Evolutionary conservation across 2,888 invertebrate species (phyloP).

Genomic region (Tribolium freemani): DNA sequence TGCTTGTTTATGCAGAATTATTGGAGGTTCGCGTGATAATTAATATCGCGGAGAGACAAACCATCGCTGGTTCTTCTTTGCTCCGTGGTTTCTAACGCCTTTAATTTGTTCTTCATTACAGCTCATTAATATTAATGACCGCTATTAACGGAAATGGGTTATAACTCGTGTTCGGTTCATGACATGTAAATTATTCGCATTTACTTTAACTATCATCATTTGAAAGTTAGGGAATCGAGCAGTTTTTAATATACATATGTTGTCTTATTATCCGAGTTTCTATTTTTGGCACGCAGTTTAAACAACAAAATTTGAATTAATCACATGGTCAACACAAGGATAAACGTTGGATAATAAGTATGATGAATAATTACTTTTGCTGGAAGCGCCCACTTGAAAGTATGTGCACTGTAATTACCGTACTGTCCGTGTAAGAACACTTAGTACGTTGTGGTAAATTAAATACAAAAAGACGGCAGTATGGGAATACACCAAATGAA

Average conservation of each 20-base stretch:
- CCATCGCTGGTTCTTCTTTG: slow-evolving; percentile 8
- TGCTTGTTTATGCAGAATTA: slow-evolving; percentile 12
- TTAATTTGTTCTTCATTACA: slow-evolving; percentile 45
- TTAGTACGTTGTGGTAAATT: not conserved
- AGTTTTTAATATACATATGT: slow-evolving; percentile 18
- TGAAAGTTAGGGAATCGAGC: slow-evolving; percentile 33
- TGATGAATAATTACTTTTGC: slow-evolving; percentile 17
- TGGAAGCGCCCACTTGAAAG: slow-evolving; percentile 7
- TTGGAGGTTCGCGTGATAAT: slow-evolving; percentile 10
- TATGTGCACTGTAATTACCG: not conserved
- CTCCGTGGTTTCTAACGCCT: slow-evolving; percentile 24
- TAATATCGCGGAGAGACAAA: slow-evolving; percentile 12
- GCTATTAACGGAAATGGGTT: slow-evolving; percentile 47
- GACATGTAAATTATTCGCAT: slow-evolving; percentile 46
- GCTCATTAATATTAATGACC: slow-evolving; percentile 47
- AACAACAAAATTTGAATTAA: slow-evolving; percentile 33
- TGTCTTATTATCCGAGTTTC: slow-evolving; percentile 18
- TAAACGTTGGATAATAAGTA: slow-evolving; percentile 17
- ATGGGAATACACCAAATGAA: not conserved
- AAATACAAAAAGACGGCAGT: not conserved
- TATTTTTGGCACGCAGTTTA: slow-evolving; percentile 18
- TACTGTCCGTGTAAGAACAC: not conserved
- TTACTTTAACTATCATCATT: slow-evolving; percentile 43
- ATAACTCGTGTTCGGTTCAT: slow-evolving; percentile 39
- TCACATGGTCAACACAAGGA: slow-evolving; percentile 20